phyloP scores from a whole-genome alignment of 2,113 vertebrate species.

The Genyomyrus donnyi region DNA sequence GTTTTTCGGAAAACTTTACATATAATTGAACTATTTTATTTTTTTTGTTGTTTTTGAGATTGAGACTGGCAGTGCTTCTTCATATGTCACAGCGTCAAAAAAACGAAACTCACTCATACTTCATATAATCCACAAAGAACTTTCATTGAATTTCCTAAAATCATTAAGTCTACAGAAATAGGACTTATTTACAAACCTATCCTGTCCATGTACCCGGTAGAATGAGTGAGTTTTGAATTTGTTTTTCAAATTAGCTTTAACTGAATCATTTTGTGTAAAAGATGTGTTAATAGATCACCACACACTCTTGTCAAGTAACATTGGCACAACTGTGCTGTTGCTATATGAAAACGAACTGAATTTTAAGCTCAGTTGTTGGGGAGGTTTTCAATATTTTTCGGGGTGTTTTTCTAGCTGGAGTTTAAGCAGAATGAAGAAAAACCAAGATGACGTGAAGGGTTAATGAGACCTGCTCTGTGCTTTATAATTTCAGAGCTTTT shows the following conservation, averaged over 20 bases:
- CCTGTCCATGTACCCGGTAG: background rate
- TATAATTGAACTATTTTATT: background rate
- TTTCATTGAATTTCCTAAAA: background rate
- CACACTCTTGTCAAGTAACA: background rate
- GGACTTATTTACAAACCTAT: background rate
- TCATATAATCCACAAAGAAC: background rate
- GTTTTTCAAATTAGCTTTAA: background rate
- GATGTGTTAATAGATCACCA: background rate
- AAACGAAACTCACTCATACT: background rate
- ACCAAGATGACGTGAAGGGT: background rate
- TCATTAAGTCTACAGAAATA: background rate
- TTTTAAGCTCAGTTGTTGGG: background rate
- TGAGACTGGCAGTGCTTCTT: background rate
- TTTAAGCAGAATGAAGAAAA: background rate
- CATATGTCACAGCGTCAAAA: background rate
- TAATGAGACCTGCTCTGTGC: background rate
- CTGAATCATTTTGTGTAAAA: background rate
- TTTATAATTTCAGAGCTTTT: background rate
- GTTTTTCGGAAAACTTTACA: background rate
- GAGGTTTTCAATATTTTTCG: background rate
- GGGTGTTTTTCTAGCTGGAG: too few relatives aligned
- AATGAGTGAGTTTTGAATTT: background rate
- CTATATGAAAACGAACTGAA: background rate
- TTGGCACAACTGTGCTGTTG: background rate
- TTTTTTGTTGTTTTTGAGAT: too few relatives aligned